Conservation (phyloP, 2,113 vertebrate genomes). For the Axis porcinus region DNA sequence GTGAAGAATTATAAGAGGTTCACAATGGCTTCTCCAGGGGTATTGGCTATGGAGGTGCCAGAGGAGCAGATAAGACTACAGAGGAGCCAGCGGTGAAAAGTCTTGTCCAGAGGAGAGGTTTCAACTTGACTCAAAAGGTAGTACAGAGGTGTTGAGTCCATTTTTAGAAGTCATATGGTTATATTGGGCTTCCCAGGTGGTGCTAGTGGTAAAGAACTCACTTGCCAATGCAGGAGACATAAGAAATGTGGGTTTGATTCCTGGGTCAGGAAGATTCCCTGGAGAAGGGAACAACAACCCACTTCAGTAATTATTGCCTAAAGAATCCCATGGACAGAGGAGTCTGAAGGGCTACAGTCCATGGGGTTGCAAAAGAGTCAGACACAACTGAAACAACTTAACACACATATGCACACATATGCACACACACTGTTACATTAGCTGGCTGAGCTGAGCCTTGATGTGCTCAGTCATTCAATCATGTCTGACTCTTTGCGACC, state of each 20-base stretch:
- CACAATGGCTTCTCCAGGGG: neutral
- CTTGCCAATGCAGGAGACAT: neutral
- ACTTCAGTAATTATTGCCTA: neutral
- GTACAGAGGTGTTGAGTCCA: neutral
- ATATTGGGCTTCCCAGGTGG: neutral
- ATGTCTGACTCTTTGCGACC: neutral
- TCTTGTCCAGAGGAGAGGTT: neutral
- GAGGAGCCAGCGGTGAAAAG: neutral
- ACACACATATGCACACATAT: neutral
- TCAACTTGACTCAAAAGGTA: neutral
- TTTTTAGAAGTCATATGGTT: neutral
- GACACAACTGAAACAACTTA: neutral
- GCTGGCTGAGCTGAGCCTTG: neutral
- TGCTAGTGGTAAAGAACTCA: neutral
- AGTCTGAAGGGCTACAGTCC: neutral
- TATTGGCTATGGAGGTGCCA: neutral
- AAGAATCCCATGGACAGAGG: neutral
- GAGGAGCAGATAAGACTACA: neutral
- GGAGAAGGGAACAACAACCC: neutral
- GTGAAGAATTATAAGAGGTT: neutral
- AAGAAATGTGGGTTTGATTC: neutral
- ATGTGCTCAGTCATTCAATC: neutral
- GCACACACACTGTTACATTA: neutral
- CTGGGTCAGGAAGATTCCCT: neutral
- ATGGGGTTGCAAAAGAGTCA: neutral